Evolutionary conservation across 2,113 vertebrate species (phyloP), one percentile per base, ranked within the genome.

Genomic region (Hemiprocne comata): DNA sequence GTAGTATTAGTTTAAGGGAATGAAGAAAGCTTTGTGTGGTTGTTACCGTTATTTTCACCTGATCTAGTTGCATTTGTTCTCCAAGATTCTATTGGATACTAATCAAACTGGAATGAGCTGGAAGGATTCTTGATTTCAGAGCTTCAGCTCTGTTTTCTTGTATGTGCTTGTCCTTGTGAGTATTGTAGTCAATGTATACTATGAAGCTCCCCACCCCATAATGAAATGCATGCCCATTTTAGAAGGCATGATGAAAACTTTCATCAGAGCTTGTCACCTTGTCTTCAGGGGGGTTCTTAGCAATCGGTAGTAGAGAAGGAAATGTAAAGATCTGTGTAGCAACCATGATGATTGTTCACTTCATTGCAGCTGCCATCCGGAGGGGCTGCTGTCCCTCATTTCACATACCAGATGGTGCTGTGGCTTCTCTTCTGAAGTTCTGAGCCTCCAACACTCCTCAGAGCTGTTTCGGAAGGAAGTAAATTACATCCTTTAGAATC

Each of bases 401-500:
- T 92, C 61, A 53, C n/a, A 50, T 81, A 48, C 57, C 94, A 94
- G 83, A 84, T 90, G 87, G 61, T 92, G 57, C 65, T 74, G 50
- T 62, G 80, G 33, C 51, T 85, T 80, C 85, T 88, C 69, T 69
- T 76, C 72, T 89, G 21, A 91, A 82, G 50, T 66, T 85, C 29
- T 55, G 44, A 75, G 71, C 44, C 73, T 96, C 91, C 36, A 84
- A 60, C n/a, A 10, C 55, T 94, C 64, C 34, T 88, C 3, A 5
- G 13, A 80, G 62, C 57, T 6, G 12, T 62, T 95, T 88, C 17
- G 3, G 46, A 76, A 88, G 85, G 73, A 89, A 88, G 75, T 36
- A 91, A 90, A 84, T 87, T 67, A 61, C 83, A 57, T 77, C 90
- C 67, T 90, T 74, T 90, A 31, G 78, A 91, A 79, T 80, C 55